phyloP scores from a whole-genome alignment of 2,888 invertebrate genomes.

The Opisthograptis luteolata region DNA sequence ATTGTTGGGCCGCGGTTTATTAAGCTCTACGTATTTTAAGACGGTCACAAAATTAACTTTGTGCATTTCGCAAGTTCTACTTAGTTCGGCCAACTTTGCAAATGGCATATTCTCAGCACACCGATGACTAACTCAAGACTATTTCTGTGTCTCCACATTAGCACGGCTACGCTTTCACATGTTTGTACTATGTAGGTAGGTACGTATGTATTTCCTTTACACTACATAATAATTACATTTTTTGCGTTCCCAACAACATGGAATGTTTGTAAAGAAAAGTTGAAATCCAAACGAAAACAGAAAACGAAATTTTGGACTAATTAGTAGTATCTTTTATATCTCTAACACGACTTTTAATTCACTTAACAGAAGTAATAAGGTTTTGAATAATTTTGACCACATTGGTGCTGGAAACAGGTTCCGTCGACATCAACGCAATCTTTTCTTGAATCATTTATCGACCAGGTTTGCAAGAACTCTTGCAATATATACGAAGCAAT shows the following conservation, averaged over 20 bases:
- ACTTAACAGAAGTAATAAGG: too few relatives aligned
- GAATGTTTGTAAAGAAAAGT: too few relatives aligned
- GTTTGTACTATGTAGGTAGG: too few relatives aligned
- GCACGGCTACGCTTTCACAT: slow-evolving; percentile 30
- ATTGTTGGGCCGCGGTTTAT: too few relatives aligned
- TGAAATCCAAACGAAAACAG: too few relatives aligned
- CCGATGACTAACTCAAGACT: slow-evolving; percentile 63
- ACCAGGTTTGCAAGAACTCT: slow-evolving; percentile 36
- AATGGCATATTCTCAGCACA: slow-evolving; percentile 13
- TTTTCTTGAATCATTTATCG: slow-evolving; percentile 35
- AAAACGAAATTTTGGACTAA: too few relatives aligned
- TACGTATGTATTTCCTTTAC: slow-evolving; percentile 32
- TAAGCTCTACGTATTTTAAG: background rate
- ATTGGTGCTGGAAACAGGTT: slow-evolving; percentile 39
- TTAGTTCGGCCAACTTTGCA: slow-evolving; percentile 18
- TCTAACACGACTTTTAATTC: too few relatives aligned
- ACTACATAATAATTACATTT: slow-evolving; percentile 8
- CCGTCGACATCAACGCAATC: slow-evolving; percentile 37
- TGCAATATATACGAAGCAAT: slow-evolving; percentile 15
- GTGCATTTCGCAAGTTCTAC: slow-evolving; percentile 17
- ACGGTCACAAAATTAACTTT: background rate
- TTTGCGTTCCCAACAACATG: too few relatives aligned
- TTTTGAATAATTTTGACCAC: background rate
- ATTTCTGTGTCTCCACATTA: slow-evolving; percentile 53
- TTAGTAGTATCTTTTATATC: too few relatives aligned